Percentiles rank a stretch among this genome's conserved stretches.
phyloP scores from a whole-genome alignment of 2,888 invertebrate species.

The Cephonodes hylas region DNA sequence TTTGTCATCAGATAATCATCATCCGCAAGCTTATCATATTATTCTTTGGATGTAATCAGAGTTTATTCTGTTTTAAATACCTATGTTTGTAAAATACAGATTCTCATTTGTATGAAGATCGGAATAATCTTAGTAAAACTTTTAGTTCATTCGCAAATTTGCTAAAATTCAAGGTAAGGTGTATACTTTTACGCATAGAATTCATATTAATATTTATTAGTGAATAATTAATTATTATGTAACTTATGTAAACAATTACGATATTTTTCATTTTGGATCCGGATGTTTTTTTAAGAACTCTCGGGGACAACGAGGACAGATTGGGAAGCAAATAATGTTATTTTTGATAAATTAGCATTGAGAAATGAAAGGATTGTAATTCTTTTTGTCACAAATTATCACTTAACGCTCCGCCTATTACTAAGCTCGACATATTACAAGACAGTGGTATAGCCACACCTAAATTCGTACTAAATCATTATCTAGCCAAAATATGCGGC shows the following conservation, averaged over 20 bases:
- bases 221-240: not conserved
- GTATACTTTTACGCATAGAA: not conserved
- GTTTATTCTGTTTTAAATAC: not conserved
- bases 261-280: not conserved
- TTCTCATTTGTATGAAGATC: not conserved
- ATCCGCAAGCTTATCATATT: not conserved
- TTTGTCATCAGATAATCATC: not conserved
- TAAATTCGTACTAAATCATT: not conserved
- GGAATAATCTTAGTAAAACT: not conserved
- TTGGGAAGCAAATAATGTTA: not conserved
- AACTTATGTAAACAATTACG: not conserved
- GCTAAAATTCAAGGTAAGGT: not conserved
- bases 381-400: not conserved
- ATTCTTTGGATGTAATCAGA: not conserved
- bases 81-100: not conserved
- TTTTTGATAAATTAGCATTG: not conserved
- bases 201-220: not conserved
- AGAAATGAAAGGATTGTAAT: not conserved
- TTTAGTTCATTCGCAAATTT: not conserved
- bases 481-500: not conserved
- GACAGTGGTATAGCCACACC: not conserved
- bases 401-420: not conserved
- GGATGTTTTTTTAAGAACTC: not conserved
- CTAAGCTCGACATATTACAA: not conserved
- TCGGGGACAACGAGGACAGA: not conserved